phyloP scores from a whole-genome alignment of 2,888 invertebrate species.

The Caenorhabditis drosophilae region DNA sequence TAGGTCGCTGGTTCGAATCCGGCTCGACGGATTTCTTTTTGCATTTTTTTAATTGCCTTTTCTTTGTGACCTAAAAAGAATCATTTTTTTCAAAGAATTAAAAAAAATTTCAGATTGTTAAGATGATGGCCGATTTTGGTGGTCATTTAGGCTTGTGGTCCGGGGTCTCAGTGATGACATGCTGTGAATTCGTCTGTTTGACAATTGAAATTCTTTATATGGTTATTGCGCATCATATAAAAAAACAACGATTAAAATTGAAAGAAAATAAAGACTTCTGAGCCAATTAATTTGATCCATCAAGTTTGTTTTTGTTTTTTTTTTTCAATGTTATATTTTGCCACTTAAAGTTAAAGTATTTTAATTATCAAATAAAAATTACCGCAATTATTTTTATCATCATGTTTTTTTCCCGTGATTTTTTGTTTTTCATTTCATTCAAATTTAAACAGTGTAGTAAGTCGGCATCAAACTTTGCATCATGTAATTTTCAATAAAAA shows the following conservation, averaged over 20 bases:
- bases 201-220: constrained; percentile 56
- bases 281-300: no score
- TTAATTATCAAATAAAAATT: no score
- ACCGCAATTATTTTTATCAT: no score
- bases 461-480: no score
- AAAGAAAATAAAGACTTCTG: constrained; percentile 22
- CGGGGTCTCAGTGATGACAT: constrained; percentile 64
- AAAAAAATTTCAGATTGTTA: constrained; percentile 53
- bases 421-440: no score
- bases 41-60: constrained; percentile 1
- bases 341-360: no score
- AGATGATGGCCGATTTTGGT: constrained; percentile 67
- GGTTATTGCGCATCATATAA: constrained; percentile 49
- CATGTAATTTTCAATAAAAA: no score
- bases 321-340: no score
- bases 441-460: no score
- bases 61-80: neutral
- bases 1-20: neutral
- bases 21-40: neutral
- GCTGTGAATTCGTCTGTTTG: constrained; percentile 63
- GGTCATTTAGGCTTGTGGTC: constrained; percentile 65
- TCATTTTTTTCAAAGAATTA: neutral
- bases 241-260: constrained; percentile 14
- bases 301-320: no score
- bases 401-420: no score